Percentiles rank a stretch among this genome's conserved stretches.
Conservation (phyloP, 2,113 vertebrate species). For the Turdus rufiventris region DNA sequence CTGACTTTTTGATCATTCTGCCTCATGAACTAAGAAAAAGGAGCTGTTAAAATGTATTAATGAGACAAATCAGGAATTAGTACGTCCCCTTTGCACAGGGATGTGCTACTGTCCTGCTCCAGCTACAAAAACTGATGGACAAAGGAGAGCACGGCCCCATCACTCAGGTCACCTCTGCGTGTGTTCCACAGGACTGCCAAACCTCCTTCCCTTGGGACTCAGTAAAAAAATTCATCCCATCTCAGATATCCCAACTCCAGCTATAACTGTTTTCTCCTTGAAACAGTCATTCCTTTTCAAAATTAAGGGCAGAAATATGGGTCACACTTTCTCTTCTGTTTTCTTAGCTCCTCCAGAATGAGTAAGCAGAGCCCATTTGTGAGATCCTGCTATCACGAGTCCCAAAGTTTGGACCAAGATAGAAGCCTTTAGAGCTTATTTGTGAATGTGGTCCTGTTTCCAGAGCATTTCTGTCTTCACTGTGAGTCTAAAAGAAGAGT, state of each 20-base stretch:
- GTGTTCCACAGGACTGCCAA: not conserved
- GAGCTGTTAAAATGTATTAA: not conserved
- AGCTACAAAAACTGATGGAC: not conserved
- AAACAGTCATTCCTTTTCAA: not conserved
- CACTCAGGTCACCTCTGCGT: not conserved
- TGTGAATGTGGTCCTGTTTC: not conserved
- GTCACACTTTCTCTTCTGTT: not conserved
- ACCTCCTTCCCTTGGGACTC: not conserved
- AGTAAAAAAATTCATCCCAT: not conserved
- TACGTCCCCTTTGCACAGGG: not conserved
- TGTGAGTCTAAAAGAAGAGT: not conserved
- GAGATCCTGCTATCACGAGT: not conserved
- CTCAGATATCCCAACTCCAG: not conserved
- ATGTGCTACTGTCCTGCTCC: not conserved
- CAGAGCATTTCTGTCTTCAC: not conserved
- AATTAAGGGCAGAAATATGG: not conserved
- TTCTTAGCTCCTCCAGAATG: not conserved
- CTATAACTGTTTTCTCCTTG: not conserved
- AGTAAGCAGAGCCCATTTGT: not conserved
- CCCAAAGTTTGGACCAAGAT: not conserved
- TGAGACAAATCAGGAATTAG: not conserved
- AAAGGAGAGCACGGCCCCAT: not conserved
- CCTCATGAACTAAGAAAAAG: not conserved
- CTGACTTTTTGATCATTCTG: not conserved
- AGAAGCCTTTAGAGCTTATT: not conserved